phyloP scores from a whole-genome alignment of 2,113 vertebrate species.

The Calidris pygmaea region DNA sequence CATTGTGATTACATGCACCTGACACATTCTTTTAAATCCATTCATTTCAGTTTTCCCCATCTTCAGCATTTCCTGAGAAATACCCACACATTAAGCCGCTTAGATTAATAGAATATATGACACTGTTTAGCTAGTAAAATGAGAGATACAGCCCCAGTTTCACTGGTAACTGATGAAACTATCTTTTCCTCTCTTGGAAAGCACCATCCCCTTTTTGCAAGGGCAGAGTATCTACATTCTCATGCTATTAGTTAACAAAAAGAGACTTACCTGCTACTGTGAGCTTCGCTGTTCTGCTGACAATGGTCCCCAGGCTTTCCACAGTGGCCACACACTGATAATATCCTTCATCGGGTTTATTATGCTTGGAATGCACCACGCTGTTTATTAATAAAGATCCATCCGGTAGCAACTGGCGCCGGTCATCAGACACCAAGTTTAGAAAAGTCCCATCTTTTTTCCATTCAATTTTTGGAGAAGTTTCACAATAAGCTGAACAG shows the following conservation, averaged over 20 bases:
- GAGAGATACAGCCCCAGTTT: background rate
- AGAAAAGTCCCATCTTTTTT: constrained; percentile 94
- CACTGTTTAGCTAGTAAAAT: background rate
- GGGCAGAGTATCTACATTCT: background rate
- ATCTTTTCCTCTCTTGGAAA: background rate
- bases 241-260: background rate
- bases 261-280: constrained; percentile 84
- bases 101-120: background rate
- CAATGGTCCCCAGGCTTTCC: constrained; percentile 91
- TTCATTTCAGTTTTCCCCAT: background rate
- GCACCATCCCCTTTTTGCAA: rapidly evolving
- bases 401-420: constrained; percentile 86
- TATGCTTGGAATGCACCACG: constrained; percentile 96
- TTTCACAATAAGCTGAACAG: constrained; percentile 87
- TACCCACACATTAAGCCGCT: background rate
- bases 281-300: constrained; percentile 90
- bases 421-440: constrained; percentile 88
- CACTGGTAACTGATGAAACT: background rate
- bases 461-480: constrained; percentile 86
- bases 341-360: constrained; percentile 93
- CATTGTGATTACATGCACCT: background rate
- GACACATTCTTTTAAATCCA: background rate
- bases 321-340: constrained; percentile 96
- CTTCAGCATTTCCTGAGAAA: background rate
- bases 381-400: constrained; percentile 88